These are phyloP conservation scores for Nesogale talazaci DNA, from an alignment of 2,113 vertebrate genomes.

Conservation along the genomic window DNA sequence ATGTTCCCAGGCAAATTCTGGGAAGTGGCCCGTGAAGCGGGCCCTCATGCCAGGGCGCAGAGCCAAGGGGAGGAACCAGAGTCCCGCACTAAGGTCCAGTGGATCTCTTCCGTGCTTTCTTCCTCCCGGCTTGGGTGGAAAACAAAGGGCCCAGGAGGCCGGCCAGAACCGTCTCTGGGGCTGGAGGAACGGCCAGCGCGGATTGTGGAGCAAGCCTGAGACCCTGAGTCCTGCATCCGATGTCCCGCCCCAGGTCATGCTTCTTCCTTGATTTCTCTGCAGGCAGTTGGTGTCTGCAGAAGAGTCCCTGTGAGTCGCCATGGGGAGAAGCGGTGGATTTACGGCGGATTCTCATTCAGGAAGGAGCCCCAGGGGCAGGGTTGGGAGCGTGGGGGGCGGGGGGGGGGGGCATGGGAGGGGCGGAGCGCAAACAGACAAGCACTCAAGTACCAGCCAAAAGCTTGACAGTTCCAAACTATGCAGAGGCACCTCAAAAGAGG, in stretches of 20 bases:
- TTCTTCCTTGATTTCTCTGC: background rate
- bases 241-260: fast-evolving
- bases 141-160: background rate
- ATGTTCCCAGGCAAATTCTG: background rate
- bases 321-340: background rate
- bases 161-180: no score
- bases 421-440: background rate
- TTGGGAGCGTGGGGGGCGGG: no score
- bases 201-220: background rate
- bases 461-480: background rate
- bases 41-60: background rate
- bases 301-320: background rate
- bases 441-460: background rate
- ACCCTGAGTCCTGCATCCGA: background rate
- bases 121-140: background rate
- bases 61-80: background rate
- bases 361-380: background rate
- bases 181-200: background rate
- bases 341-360: background rate
- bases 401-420: no score
- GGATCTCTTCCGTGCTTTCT: background rate
- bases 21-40: background rate
- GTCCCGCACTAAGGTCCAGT: background rate
- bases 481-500: background rate
- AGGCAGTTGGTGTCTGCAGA: background rate